Evolutionary conservation across 2,888 invertebrate species (phyloP), one percentile per base, ranked within the genome.

Genomic region (Himalopsyche tibetana): DNA sequence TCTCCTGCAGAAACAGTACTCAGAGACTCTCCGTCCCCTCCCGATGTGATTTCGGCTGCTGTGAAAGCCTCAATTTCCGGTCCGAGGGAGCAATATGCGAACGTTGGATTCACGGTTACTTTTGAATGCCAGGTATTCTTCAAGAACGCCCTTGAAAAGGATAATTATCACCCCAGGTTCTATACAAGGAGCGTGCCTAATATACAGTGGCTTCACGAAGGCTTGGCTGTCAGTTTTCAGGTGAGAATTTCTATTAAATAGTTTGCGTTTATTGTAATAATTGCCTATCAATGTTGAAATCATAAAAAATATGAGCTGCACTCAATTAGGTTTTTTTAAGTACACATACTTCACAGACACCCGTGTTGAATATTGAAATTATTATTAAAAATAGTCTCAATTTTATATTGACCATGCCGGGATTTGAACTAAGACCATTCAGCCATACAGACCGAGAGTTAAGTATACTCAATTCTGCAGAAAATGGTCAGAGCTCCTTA

Each of bases 191-290:
- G 89, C 89, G 83, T 88, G 5, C 89, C 89, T 15, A 82, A 86
- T 85, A 93, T 94, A 88, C 93, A 93, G 90, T 94, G 94, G 94
- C 91, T 94, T 88, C 93, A 93, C 90, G 93, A 94, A 89, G 93
- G 93, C 89, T 92, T 92, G 89, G 93, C 93, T 90, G 91, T 94
- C 89, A 92, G 93, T 90, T 93, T 93, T 90, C 93, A 94, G 92
- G 94, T 94, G 91, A 80, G 15, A 56, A 42, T 36, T 5, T n/a
- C 4, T 56, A 82, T 83, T 51, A 69, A 63, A 9, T 83, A 63
- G 12, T 4, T 69, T 12, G 9, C 69, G n/a, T 69, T 40, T 11
- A 9, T 45, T 45, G 2, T 45, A 45, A 40, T 6, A 40, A 40
- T 28, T 28, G 28, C 28, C 28, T 1, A 28, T 28, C 28, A 28